Evolutionary conservation across 2,797 vertebrate genomes (phyloP).

Genomic region (Sylvilagus floridanus): DNA sequence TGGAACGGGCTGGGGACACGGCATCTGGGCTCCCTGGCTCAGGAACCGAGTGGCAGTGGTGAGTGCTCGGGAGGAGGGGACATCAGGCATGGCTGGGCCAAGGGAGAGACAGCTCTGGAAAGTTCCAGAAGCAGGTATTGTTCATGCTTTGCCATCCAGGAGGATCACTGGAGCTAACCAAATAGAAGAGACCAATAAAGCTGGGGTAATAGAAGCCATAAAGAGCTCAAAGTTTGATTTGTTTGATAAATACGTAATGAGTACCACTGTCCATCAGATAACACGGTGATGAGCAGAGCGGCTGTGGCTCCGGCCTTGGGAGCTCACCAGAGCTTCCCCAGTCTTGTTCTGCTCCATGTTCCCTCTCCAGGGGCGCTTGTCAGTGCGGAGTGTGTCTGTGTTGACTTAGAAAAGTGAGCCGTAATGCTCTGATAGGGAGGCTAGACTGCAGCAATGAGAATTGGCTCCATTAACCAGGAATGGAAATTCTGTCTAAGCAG

Average conservation of each 20-base stretch:
- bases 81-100: neutral
- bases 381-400: too few species aligned
- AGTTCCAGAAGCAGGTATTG: neutral
- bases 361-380: neutral
- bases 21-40: rapidly evolving
- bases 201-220: neutral
- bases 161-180: neutral
- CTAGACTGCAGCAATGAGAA: neutral
- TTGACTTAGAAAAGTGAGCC: neutral
- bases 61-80: neutral
- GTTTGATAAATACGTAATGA: neutral
- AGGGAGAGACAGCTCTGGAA: neutral
- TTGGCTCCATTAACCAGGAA: neutral
- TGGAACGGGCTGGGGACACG: too few species aligned
- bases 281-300: neutral
- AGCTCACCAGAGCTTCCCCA: too few species aligned
- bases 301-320: neutral
- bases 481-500: neutral
- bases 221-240: neutral
- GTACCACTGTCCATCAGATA: neutral
- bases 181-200: neutral
- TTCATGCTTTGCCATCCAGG: neutral
- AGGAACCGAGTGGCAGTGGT: neutral
- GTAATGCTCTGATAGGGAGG: neutral
- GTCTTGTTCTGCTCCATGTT: too few species aligned